Base-by-base conservation (phyloP, 2,888 invertebrate species). In the Melangyna quadrimaculata region DNA sequence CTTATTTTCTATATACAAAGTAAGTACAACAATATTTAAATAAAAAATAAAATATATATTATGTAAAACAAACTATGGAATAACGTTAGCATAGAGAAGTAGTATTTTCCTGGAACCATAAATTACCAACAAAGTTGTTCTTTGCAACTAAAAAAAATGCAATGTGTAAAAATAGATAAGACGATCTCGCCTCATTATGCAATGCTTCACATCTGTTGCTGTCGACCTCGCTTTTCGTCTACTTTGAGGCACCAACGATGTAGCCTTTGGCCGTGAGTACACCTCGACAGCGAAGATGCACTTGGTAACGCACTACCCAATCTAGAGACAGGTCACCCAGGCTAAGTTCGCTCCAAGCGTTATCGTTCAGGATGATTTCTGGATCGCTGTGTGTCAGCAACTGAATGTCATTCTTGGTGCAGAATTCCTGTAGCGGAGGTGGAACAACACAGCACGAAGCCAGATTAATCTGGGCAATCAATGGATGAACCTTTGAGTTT, bases 381-480 rank as follows among this genome's bases (percentile, higher is more conserved):
- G 98, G 97, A 92, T 99, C 99, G 89, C 97, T 98, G 91, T 99
- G 99, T 0, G 99, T 99, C 27, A 99, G 93, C 45, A 99, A 93
- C 90, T 98, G 98, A 83, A 99, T 96, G 89, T 97, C 97, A 89
- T 98, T 95, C 87, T 96, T 95, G 89, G 96, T 96, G 86, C 99
- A 98, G 93, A 97, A 99, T 87, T 95, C 95, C 91, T 97, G 96
- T 87, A 99, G 93, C 2, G 96, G 95, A 1, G 97, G 96, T 24
- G 99, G 98, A 72, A 99, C 98, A 3, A 98, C 97, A 93, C 98
- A 98, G 91, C 98, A 98, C 14, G 96, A 96, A 1, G 97, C 95
- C 73, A 98, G 93, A 93, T 98, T 98, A 80, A 99, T 97, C 93
- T 99, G 98, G 73, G 98, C 96, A 77, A 98, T 97, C 86, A 95